phyloP scores from a whole-genome alignment of 2,797 vertebrate genomes.

The Rhabdomys pumilio region DNA sequence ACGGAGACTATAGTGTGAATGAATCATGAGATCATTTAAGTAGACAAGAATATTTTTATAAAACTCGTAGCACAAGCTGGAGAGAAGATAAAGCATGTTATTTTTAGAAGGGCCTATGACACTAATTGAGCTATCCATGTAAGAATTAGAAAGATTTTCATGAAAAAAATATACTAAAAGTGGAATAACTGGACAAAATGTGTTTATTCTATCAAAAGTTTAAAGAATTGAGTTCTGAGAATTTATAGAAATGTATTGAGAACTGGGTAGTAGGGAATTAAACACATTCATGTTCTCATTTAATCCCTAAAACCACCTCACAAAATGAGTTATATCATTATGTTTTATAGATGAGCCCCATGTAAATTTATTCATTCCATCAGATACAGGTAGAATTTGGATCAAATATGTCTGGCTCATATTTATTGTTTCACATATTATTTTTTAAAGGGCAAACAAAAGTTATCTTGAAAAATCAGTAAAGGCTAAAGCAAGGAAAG shows the following conservation, averaged over 20 bases:
- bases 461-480: not conserved
- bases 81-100: not conserved
- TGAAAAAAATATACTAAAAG: conserved; percentile 19
- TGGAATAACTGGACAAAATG: not conserved
- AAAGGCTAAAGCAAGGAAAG: not conserved
- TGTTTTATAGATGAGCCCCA: not conserved
- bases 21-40: conserved; percentile 67
- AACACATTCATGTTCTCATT: not conserved
- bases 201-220: not conserved
- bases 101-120: conserved; percentile 21
- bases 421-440: conserved; percentile 9
- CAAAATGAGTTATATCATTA: not conserved
- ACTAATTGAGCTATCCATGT: not conserved
- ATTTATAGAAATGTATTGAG: not conserved
- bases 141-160: conserved; percentile 41
- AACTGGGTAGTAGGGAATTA: not conserved
- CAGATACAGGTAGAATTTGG: conserved; percentile 16
- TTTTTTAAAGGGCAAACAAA: conserved; percentile 31
- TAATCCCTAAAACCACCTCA: not conserved
- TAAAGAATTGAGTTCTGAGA: not conserved
- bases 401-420: not conserved
- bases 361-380: not conserved
- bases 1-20: conserved; percentile 51
- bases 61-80: not conserved
- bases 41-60: conserved; percentile 33